Evolutionary conservation across 1,140 invertebrate genomes (phyloP), one percentile per base, ranked within the genome.

Genomic region (Chrysoperla carnea): DNA sequence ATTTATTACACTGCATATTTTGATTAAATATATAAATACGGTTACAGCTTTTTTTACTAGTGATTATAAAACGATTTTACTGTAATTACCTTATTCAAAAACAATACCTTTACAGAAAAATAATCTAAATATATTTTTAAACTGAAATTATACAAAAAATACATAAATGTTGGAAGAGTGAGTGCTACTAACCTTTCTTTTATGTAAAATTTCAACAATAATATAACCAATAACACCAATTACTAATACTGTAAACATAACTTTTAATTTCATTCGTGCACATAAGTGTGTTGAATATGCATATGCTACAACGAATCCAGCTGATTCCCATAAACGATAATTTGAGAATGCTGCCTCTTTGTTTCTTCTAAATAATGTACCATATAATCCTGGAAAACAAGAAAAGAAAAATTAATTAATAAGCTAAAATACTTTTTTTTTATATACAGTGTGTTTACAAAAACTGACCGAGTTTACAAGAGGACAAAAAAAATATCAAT

Each of bases 261-360:
- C 81, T 59, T 90, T 91, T 4, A 95, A 72, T 67, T 93, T 95
- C 73, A 83, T 82, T 6, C 81, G 66, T 12, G 89, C 84, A 62
- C 87, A 92, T 4, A 93, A 67, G 49, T 84, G 79, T 4, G 84
- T 88, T 43, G 81, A 86, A 61, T 88, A 84, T 1, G 83, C 78
- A 53, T 93, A 95, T 6, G 88, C 88, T 7, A 94, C 75, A 1
- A 94, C 85, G 51, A 94, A 90, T 0, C 93, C 93, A 14, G 83
- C 72, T 33, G 84, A 88, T 63, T 96, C 91, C 84, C 92, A 92
- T 12, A 96, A 74, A 36, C 92, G 75, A 63, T 87, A 95, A 64
- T 94, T 95, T 46, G 90, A 92, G 69, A 96, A 96, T 0, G 92
- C 92, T 1, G 92, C 85, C 60, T 96, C 91, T 55, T 93, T 88